A percentile compares a stretch with the other conserved stretches of the same genome.
Evolutionary conservation across 2,888 invertebrate genomes (phyloP).

Genomic region (Ommatoiulus sabulosus): DNA sequence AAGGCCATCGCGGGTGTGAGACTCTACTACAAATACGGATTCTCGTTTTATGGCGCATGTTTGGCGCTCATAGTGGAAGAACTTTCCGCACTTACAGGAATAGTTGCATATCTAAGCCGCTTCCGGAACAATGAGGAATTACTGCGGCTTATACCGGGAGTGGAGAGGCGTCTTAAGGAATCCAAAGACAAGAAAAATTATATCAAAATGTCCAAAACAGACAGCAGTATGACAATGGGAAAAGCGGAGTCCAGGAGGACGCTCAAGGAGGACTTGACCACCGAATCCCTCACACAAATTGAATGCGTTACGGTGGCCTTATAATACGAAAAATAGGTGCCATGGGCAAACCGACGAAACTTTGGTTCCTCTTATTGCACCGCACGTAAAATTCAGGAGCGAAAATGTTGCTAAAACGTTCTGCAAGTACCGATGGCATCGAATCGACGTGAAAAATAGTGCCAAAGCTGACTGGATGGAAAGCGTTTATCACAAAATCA

Average conservation of each 20-base stretch:
- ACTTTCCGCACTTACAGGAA: constrained; percentile 52
- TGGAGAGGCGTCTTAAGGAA: constrained; percentile 49
- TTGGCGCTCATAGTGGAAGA: constrained; percentile 50
- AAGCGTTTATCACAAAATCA: background rate
- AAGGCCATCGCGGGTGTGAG: constrained; percentile 54
- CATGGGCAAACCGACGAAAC: constrained; percentile 16
- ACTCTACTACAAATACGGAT: constrained; percentile 54
- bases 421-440: background rate
- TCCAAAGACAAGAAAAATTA: constrained; percentile 47
- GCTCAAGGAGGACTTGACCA: constrained; percentile 56
- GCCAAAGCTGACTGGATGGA: background rate
- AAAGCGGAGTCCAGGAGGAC: constrained; percentile 56
- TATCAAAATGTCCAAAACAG: constrained; percentile 55
- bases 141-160: constrained; percentile 54
- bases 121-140: constrained; percentile 55
- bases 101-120: constrained; percentile 54
- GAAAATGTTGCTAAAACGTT: background rate
- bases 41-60: constrained; percentile 55
- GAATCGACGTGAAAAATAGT: background rate
- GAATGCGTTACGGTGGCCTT: constrained; percentile 57
- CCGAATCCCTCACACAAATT: constrained; percentile 54
- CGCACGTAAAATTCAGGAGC: background rate
- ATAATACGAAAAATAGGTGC: constrained; percentile 42
- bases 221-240: constrained; percentile 55
- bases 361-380: constrained; percentile 34